Conservation (phyloP, 2,797 vertebrate genomes). For the Eidolon dupreanum region DNA sequence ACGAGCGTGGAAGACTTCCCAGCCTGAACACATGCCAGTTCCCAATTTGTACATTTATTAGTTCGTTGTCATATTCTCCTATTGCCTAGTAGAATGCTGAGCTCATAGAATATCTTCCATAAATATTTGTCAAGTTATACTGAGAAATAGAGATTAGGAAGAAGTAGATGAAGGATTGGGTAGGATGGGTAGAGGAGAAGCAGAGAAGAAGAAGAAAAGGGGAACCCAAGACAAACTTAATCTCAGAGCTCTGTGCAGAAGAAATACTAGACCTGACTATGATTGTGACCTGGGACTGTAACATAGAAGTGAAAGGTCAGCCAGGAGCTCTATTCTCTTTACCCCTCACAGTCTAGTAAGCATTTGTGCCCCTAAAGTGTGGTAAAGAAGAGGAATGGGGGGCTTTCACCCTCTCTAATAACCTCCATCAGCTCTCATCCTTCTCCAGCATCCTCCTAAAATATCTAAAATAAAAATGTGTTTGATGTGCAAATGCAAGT, state of each 20-base stretch:
- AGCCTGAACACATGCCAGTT: conserved; percentile 20
- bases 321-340: background rate
- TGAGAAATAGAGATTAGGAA: background rate
- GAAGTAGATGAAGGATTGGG: background rate
- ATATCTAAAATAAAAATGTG: conserved; percentile 25
- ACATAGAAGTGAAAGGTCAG: background rate
- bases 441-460: background rate
- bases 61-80: background rate
- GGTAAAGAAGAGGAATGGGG: no score
- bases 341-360: background rate
- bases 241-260: background rate
- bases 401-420: background rate
- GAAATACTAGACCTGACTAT: background rate
- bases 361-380: background rate
- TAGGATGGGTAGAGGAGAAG: background rate
- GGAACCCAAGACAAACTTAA: background rate
- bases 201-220: background rate
- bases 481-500: conserved; percentile 22
- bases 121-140: conserved; percentile 3
- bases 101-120: background rate
- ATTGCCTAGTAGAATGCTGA: background rate
- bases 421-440: background rate
- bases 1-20: conserved; percentile 4
- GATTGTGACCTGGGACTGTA: background rate
- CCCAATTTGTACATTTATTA: background rate